phyloP scores from a whole-genome alignment of 2,888 invertebrate genomes.

The Drosophila infuscata region DNA sequence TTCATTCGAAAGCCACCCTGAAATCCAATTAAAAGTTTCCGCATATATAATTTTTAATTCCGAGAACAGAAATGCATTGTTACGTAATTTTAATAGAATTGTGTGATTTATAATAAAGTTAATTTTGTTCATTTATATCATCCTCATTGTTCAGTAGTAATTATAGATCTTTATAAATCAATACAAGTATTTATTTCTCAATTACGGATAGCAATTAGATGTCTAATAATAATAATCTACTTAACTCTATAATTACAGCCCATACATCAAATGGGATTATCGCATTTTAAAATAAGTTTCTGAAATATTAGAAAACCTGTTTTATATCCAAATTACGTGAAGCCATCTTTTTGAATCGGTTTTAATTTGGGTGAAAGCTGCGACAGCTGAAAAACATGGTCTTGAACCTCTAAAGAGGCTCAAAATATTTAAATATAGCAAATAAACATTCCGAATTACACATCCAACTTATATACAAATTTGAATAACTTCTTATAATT shows the following conservation, averaged over 20 bases:
- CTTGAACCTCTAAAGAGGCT: background rate
- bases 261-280: constrained; percentile 27
- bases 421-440: background rate
- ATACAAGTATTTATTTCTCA: background rate
- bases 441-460: background rate
- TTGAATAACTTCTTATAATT: background rate
- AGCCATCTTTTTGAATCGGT: background rate
- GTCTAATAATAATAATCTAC: background rate
- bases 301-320: constrained; percentile 27
- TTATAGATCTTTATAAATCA: too few relatives aligned
- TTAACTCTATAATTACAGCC: constrained; percentile 16
- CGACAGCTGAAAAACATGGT: background rate
- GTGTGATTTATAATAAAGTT: background rate
- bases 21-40: background rate
- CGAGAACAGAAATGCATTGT: background rate
- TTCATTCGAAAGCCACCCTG: background rate
- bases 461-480: too few relatives aligned
- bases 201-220: background rate
- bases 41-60: background rate
- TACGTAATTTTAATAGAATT: background rate
- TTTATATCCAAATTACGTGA: constrained; percentile 1
- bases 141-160: background rate
- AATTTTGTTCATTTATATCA: background rate
- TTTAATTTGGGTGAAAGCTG: background rate
- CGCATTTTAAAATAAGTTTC: background rate